Base-by-base conservation (phyloP, 2,888 invertebrate genomes). In the Oxycera nigricornis region DNA sequence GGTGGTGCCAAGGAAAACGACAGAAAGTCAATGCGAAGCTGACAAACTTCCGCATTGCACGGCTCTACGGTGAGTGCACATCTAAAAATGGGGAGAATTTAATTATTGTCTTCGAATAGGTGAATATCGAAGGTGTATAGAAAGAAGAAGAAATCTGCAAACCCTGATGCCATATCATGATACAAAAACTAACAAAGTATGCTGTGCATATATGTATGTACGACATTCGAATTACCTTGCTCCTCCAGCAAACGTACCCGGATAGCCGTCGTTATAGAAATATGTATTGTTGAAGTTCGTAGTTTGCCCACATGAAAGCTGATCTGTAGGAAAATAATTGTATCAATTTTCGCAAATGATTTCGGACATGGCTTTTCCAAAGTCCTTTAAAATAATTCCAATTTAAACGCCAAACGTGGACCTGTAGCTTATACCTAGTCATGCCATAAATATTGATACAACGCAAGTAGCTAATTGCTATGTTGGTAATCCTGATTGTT, bases 241-340 rank as follows among this genome's bases (percentile, higher is more conserved):
- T 0, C 91, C 92, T 0, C 91, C 92, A 0, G 88, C 84, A 80
- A 90, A 91, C 0, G 91, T 88, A 0, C 88, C 87, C 0, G 94
- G 94, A 84, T 91, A 94, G 1, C 89, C 90, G 0, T 91, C 91
- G 81, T 93, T 95, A 11, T 90, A 89, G 83, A 95, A 95, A 82
- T 95, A 94, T 0, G 95, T 94, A 80, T 94, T 94, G 82, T 95
- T 95, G 67, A 90, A 88, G 65, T 88, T 88, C 0, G 92, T 91
- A 0, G 89, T 88, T 0, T 87, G 84, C 1, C 94, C 93, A 79
- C 95, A 95, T 0, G 90, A 87, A 79, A 89, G 88, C 79, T 91
- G 89, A 81, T 92, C 95, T 95, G 81, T 46, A 14, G 6, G 14
- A 7, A 14, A 11, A n/a, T n/a, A n/a, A n/a, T n/a, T n/a, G n/a